Conservation (phyloP, 1,140 invertebrate species). For the Sinonovacula constricta region DNA sequence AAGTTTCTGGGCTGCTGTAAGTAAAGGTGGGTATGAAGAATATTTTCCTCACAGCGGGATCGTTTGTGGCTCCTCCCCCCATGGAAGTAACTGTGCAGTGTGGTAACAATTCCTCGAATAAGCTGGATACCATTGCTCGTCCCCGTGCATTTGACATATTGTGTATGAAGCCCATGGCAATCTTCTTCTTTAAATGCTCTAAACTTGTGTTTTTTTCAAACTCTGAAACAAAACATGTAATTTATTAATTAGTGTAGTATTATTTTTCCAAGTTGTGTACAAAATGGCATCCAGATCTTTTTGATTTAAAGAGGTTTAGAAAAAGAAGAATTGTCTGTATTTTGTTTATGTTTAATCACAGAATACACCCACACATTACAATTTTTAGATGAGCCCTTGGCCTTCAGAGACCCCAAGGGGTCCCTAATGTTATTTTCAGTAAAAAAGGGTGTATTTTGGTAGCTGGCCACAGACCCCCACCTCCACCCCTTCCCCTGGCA, state of each 20-base stretch:
- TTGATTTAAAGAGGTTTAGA: constrained; percentile 1
- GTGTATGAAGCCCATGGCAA: constrained; percentile 1
- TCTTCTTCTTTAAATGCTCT: constrained; percentile 1
- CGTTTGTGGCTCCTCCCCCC: constrained; percentile 25
- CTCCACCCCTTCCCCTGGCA: neutral
- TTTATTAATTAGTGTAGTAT: constrained; percentile 1
- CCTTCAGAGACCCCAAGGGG: constrained; percentile 29
- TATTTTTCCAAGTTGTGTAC: constrained; percentile 1
- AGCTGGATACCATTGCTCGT: constrained; percentile 13
- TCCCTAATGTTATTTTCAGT: constrained; percentile 20
- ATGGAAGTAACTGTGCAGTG: constrained; percentile 31
- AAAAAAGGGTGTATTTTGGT: constrained; percentile 1
- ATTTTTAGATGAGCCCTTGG: constrained; percentile 33
- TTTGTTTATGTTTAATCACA: constrained; percentile 34
- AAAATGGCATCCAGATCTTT: constrained; percentile 1
- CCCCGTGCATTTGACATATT: constrained; percentile 19
- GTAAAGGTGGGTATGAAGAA: constrained; percentile 27
- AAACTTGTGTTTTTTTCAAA: constrained; percentile 1
- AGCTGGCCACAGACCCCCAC: neutral
- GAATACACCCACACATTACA: constrained; percentile 33
- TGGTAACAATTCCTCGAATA: constrained; percentile 32
- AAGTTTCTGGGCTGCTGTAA: constrained; percentile 27
- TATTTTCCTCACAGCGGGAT: constrained; percentile 33
- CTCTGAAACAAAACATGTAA: constrained; percentile 1
- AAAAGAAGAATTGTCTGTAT: constrained; percentile 7